Evolutionary conservation across 2,797 vertebrate species (phyloP).

Genomic region (Notolabrus celidotus): DNA sequence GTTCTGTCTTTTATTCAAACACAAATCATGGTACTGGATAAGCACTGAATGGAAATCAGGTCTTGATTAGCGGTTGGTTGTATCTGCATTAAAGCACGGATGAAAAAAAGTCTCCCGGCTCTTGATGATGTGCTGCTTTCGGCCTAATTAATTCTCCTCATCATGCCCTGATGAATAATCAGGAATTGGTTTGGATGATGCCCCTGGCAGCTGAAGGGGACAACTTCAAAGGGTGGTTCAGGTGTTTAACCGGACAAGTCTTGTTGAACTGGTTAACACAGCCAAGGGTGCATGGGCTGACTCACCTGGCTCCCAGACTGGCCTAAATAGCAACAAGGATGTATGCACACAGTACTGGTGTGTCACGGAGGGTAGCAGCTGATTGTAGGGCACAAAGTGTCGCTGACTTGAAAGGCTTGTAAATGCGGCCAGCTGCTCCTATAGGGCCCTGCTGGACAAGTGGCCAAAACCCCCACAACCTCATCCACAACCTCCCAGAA

Average conservation of each 20-base stretch:
- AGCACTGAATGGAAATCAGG: constrained; percentile 17
- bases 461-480: constrained; percentile 34
- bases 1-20: constrained; percentile 9
- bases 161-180: constrained; percentile 70
- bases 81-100: constrained; percentile 24
- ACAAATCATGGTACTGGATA: background rate
- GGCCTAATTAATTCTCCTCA: constrained; percentile 67
- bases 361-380: constrained; percentile 66
- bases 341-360: constrained; percentile 25
- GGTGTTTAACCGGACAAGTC: constrained; percentile 81
- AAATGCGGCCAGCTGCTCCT: constrained; percentile 78
- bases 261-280: constrained; percentile 72
- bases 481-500: background rate
- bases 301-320: constrained; percentile 59
- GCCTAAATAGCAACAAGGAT: constrained; percentile 28
- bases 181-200: constrained; percentile 72
- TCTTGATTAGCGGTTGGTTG: constrained; percentile 21
- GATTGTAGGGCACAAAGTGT: constrained; percentile 68
- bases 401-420: constrained; percentile 68
- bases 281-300: constrained; percentile 40
- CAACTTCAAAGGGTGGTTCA: constrained; percentile 78
- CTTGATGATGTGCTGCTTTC: constrained; percentile 44
- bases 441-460: constrained; percentile 56
- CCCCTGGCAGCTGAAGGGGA: constrained; percentile 44
- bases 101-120: constrained; percentile 33